Evolutionary conservation across 2,888 invertebrate genomes (phyloP), one percentile per base, ranked within the genome.

Genomic region (Lithophane ornitopus): DNA sequence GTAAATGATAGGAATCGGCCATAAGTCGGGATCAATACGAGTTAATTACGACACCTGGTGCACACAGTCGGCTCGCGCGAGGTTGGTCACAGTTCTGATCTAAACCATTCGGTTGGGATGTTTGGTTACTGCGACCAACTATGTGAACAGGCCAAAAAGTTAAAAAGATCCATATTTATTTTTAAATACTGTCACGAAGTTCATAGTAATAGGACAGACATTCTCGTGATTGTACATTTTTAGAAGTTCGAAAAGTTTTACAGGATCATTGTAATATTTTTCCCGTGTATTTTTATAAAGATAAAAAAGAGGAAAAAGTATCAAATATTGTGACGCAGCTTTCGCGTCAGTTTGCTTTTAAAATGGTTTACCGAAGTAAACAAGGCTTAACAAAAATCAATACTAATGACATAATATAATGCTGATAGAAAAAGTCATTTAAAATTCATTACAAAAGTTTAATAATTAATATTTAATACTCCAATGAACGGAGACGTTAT

Each of bases 401-500:
- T 81, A 73, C 76, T 81, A 85, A 81, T 74, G 77, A 81, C 69
- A 62, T 68, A 68, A 52, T 59, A 68, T 34, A 58, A 65, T 58
- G 44, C 19, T 63, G 52, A 81, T 74, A 28, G 70, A 74, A 83
- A 81, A 83, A 74, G 69, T 85, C 72, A 85, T 78, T 39, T 66
- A 78, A 78, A 74, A 83, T 83, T 83, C 74, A 85, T 85, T 85
- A 81, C 22, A 82, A 84, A 83, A 83, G 65, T 83, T 82, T 67
- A 74, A 78, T 85, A 72, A 83, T 78, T 78, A 81, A 71, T 69
- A 54, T 78, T 77, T 66, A 69, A 78, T 82, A 69, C 68, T 71
- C 22, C 46, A 66, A 34, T 66, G 69, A 85, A 62, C 68, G 26
- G 28, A 70, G 73, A 68, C 59, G 62, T 68, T 66, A 49, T 74